These are phyloP conservation scores for Hedya salicella DNA, from an alignment of 2,888 invertebrate genomes.

Conservation along the genomic window DNA sequence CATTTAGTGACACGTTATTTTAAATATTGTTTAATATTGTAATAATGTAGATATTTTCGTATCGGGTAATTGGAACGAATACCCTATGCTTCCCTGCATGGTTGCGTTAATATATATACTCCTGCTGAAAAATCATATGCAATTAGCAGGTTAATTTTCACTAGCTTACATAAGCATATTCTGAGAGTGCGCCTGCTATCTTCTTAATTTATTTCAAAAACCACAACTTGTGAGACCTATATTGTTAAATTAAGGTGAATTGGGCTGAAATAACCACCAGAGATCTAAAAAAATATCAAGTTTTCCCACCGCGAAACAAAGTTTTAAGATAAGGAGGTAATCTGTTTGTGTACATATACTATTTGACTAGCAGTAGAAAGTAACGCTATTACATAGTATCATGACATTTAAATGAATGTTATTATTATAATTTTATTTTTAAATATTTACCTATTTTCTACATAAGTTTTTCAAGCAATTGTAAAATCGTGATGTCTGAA, in stretches of 20 bases:
- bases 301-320: slow-evolving; percentile 81
- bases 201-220: slow-evolving; percentile 23
- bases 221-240: slow-evolving; percentile 22
- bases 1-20: neutral
- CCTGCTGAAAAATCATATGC: slow-evolving; percentile 9
- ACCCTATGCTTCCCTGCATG: slow-evolving; percentile 24
- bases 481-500: slow-evolving; percentile 41
- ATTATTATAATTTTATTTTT: slow-evolving; percentile 42
- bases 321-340: slow-evolving; percentile 69
- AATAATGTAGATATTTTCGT: slow-evolving; percentile 23
- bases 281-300: slow-evolving; percentile 72
- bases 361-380: slow-evolving; percentile 62
- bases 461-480: slow-evolving; percentile 54
- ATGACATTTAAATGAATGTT: slow-evolving; percentile 51
- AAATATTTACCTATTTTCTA: slow-evolving; percentile 45
- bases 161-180: slow-evolving; percentile 21
- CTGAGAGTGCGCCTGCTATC: slow-evolving; percentile 20
- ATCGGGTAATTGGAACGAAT: slow-evolving; percentile 14
- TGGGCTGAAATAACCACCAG: slow-evolving; percentile 77
- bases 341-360: slow-evolving; percentile 68
- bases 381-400: slow-evolving; percentile 54
- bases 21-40: slow-evolving; percentile 17
- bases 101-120: slow-evolving; percentile 24
- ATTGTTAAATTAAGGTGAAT: slow-evolving; percentile 51
- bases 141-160: slow-evolving; percentile 30